Base-by-base conservation (phyloP, 2,888 invertebrate genomes). In the Lasioglossum pauxillum region DNA sequence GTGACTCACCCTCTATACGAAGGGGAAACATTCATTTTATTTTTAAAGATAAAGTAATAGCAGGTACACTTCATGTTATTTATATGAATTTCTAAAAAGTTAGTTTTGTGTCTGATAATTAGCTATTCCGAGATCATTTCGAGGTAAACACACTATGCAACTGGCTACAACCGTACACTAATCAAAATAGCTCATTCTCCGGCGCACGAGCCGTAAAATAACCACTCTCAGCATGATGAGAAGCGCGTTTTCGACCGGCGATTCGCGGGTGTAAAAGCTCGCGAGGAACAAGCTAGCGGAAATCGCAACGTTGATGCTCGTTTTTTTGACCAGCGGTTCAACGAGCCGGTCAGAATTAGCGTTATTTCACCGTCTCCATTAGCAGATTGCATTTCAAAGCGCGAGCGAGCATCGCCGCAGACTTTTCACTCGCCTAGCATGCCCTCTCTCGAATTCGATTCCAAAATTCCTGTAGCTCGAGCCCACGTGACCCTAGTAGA, bases 311-410 rank as follows among this genome's bases (percentile, higher is more conserved):
- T 53, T 38, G 41, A 71, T n/a, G 35, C 27, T 49, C 35, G 35
- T 14, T 60, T 83, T 49, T 71, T 35, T 27, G 10, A 35, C 5
- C 4, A 14, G 8, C 60, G 53, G 60, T 57, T 72, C 41, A 41
- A 78, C 35, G 71, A 41, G 19, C 77, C 16, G 35, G 12, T 16
- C 38, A 12, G 69, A 80, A 80, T 80, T 77, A 71, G 16, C 77
- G 19, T 64, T 60, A 57, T 49, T 53, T 38, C 64, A 27, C 14
- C 12, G 23, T 35, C 31, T 57, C 80, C 85, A 84, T 85, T 85
- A 80, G 77, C 35, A 76, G 83, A 84, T 85, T 85, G 77, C 77
- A 53, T 75, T 67, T 75, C 69, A 72, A 77, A 38, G 44, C 38
- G 80, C 60, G 53, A n/a, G 57, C n/a, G 38, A 67, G 27, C 53